phyloP scores from a whole-genome alignment of 2,888 invertebrate species.

The Drosophila tanythrix region DNA sequence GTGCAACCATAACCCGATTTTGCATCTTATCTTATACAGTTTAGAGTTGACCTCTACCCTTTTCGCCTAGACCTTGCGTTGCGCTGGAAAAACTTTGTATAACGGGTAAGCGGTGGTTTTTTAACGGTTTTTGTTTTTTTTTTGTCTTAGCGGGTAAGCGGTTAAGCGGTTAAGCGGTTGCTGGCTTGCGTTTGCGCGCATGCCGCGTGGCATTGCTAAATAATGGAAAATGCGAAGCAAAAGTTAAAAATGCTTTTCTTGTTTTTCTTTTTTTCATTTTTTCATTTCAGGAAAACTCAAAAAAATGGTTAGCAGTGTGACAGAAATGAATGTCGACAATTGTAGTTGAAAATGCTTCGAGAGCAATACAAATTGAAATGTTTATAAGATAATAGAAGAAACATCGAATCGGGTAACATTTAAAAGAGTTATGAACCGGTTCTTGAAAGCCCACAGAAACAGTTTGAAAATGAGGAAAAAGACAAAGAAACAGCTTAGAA shows the following conservation, averaged over 20 bases:
- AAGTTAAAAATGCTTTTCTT: conserved; percentile 45
- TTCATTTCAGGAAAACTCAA: not conserved
- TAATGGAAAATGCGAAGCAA: conserved; percentile 65
- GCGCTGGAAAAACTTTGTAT: conserved; percentile 42
- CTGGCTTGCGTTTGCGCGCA: conserved; percentile 62
- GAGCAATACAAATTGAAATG: not conserved
- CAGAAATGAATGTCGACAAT: not conserved
- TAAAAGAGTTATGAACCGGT: not conserved
- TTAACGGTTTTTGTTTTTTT: conserved; percentile 14
- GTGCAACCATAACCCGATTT: conserved; percentile 56
- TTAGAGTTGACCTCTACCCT: conserved; percentile 56
- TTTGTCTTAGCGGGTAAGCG: conserved; percentile 30
- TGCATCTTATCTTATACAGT: conserved; percentile 37
- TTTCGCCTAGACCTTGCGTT: conserved; percentile 35
- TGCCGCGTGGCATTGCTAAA: conserved; percentile 78
- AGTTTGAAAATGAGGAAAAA: not conserved
- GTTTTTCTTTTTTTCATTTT: not conserved
- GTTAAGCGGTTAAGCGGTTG: conserved; percentile 70
- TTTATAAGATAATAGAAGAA: not conserved
- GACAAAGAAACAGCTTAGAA: not conserved
- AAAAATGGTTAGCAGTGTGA: not conserved
- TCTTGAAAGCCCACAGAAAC: not conserved
- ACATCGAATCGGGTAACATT: not conserved
- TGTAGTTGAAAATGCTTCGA: not conserved
- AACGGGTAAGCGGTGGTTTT: conserved; percentile 42